phyloP scores from a whole-genome alignment of 2,888 invertebrate species.

The Lepidonotus clava region DNA sequence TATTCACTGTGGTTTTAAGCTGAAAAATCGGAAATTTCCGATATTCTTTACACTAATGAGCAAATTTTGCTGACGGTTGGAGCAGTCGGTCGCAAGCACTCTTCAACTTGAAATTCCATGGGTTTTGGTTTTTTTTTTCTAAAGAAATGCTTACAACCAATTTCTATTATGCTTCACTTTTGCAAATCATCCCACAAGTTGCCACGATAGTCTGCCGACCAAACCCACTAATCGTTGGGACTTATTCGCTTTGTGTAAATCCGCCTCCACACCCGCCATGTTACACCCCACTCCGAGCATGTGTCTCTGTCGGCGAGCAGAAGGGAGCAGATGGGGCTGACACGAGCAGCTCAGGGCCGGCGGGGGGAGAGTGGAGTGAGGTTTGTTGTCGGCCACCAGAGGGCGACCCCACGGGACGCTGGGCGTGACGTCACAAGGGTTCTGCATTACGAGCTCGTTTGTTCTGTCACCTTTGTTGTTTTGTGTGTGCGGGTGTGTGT shows the following conservation, averaged over 20 bases:
- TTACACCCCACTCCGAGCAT: neutral
- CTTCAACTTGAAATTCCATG: no score
- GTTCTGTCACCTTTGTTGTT: neutral
- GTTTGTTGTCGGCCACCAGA: conserved; percentile 10
- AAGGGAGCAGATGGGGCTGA: neutral
- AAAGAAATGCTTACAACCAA: no score
- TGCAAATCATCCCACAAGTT: no score
- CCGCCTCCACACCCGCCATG: neutral
- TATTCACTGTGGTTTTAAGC: no score
- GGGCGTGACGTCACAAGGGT: conserved; percentile 35
- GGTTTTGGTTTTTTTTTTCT: no score
- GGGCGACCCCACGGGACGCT: neutral
- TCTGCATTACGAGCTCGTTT: conserved; percentile 26
- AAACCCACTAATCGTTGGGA: no score
- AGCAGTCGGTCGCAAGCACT: no score
- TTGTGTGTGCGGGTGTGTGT: neutral
- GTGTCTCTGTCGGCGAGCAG: neutral
- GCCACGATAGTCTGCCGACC: no score
- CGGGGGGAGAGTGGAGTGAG: neutral
- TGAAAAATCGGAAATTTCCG: no score
- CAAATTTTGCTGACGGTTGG: no score
- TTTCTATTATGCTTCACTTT: no score
- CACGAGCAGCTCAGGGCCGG: neutral
- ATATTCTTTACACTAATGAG: no score
- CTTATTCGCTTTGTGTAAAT: neutral